These are phyloP conservation scores for Minunthozetes semirufus DNA, from an alignment of 2,888 invertebrate species.

Conservation along the genomic window DNA sequence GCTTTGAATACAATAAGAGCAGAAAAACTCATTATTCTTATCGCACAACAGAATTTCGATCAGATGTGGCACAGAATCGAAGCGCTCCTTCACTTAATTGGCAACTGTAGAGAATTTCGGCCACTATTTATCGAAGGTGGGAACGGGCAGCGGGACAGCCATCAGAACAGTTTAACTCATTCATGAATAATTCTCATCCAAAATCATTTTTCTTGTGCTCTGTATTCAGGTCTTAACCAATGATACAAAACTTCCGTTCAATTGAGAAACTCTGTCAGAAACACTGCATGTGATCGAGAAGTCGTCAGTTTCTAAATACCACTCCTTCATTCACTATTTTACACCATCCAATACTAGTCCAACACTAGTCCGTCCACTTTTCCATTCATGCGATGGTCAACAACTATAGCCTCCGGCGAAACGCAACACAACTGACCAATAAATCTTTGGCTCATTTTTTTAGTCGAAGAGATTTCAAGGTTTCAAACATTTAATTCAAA, in stretches of 20 bases:
- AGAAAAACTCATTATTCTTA: conserved; percentile 8
- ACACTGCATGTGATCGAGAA: background rate
- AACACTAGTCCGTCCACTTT: background rate
- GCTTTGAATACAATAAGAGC: background rate
- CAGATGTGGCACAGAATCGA: background rate
- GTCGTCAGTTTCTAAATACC: conserved; percentile 8
- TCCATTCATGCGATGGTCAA: background rate
- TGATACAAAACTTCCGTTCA: conserved; percentile 21
- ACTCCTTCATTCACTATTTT: conserved; percentile 20
- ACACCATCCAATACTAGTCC: background rate
- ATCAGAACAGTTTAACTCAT: background rate
- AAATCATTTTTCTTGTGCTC: conserved; percentile 5
- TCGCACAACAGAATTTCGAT: background rate
- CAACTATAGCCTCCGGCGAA: too few relatives aligned
- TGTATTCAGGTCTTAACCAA: background rate
- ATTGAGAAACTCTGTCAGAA: conserved; percentile 20
- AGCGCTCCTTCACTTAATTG: background rate
- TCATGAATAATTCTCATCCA: background rate
- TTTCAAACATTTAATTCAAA: conserved; percentile 2
- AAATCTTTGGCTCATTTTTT: conserved; percentile 12
- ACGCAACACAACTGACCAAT: background rate
- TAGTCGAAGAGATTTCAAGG: background rate
- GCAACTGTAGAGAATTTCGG: background rate
- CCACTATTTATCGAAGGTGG: conserved; percentile 1
- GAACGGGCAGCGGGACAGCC: conserved; percentile 8